Base-by-base conservation (phyloP, 1,140 invertebrate genomes). In the Chlorops oryzae region DNA sequence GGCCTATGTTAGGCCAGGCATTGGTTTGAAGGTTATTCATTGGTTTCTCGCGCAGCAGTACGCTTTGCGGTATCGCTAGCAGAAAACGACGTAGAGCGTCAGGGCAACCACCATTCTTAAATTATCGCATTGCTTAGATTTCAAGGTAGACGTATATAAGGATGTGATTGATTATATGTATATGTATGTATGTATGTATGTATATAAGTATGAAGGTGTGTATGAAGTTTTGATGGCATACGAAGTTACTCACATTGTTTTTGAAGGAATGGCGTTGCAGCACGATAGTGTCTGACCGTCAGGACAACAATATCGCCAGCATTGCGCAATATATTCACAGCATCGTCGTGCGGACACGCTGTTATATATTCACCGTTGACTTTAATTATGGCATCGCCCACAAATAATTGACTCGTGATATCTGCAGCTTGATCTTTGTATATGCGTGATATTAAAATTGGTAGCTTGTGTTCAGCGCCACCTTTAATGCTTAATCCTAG, bases 351-450 rank as follows among this genome's bases (percentile, higher is more conserved):
- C 51, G 86, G 88, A 61, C 86, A 88, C 22, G 85, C 85, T 21
- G 92, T 92, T 57, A 96, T 90, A 62, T 87, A 87, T 65, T 90
- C 85, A 5, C 89, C 92, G 75, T 96, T 96, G 12, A 96, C 90
- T 87, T 93, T 85, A 50, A 96, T 85, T 55, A 98, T 95, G 51
- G 92, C 92, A 78, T 98, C 94, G 20, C 94, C 94, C 20, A 98
- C 91, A 75, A 93, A 95, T 24, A 97, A 75, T 73, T 96, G 88
- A 3, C 90, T 90, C 22, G 90, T 92, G 59, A 87, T 83, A 67
- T 95, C 92, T 17, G 92, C 90, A 12, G 93, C 91, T 71, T 94
- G 88, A 63, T 87, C 87, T 72, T 92, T 91, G 66, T 93, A 90
- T 62, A 98, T 92, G 72, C 91, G 83, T 18, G 94, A 97, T 64